Conservation (phyloP, 2,113 vertebrate species). For the Gnathonemus longibarbis region DNA sequence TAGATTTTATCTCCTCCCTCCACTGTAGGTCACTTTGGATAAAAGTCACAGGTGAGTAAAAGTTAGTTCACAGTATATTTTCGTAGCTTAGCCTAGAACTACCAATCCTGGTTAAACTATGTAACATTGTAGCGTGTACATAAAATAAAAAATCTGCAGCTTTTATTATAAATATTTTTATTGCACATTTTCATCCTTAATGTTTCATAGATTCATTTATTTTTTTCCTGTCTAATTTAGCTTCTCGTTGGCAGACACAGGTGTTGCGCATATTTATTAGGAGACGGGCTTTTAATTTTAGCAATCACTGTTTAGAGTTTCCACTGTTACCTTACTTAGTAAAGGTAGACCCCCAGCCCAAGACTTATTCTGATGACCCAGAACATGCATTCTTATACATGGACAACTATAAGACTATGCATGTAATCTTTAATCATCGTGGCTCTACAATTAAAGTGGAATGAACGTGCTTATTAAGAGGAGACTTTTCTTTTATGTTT, state of each 20-base stretch:
- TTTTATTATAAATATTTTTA: not conserved
- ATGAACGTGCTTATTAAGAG: conserved; percentile 14
- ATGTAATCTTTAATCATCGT: conserved; percentile 17
- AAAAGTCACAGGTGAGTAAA: not conserved
- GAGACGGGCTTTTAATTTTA: not conserved
- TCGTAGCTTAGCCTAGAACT: not conserved
- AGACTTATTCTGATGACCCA: not conserved
- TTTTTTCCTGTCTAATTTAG: not conserved
- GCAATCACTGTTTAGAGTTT: not conserved
- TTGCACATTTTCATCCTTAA: not conserved
- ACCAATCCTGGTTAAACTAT: not conserved
- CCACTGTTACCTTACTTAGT: not conserved
- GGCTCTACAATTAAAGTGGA: conserved; percentile 10
- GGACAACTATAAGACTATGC: not conserved
- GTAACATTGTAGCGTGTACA: not conserved
- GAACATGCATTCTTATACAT: conserved; percentile 10
- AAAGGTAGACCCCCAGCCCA: not conserved
- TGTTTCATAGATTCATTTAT: not conserved
- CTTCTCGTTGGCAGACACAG: not conserved
- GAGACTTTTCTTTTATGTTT: conserved; percentile 26
- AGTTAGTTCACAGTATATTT: not conserved
- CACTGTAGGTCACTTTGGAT: not conserved
- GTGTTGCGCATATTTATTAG: not conserved
- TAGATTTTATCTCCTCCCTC: not conserved
- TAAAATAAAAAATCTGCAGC: not conserved